Evolutionary conservation across 2,888 invertebrate species (phyloP).

Genomic region (Rutpela maculata): DNA sequence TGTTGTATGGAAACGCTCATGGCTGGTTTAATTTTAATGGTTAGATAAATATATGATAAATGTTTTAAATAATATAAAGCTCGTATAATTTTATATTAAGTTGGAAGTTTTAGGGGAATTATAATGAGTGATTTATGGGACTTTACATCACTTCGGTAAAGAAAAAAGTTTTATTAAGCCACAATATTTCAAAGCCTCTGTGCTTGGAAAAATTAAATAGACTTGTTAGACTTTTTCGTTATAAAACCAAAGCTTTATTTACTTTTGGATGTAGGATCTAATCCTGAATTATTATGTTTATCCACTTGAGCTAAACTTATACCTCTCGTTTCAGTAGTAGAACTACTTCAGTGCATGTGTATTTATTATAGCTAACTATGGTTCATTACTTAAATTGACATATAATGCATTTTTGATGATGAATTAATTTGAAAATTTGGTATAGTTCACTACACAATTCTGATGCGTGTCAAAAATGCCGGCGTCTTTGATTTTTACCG

Average conservation of each 20-base stretch:
- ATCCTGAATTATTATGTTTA: constrained; percentile 28
- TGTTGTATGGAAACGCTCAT: background rate
- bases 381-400: too few species aligned
- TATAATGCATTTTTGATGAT: too few species aligned
- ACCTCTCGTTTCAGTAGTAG: background rate
- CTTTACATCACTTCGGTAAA: constrained; percentile 8
- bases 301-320: constrained; percentile 11
- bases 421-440: too few species aligned
- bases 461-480: too few species aligned
- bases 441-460: too few species aligned
- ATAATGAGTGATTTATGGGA: constrained; percentile 29
- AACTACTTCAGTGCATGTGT: background rate
- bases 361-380: background rate
- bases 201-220: constrained; percentile 23
- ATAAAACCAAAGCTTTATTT: constrained; percentile 27
- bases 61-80: background rate
- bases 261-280: constrained; percentile 4
- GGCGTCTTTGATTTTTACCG: too few species aligned
- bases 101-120: constrained; percentile 9
- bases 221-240: constrained; percentile 28
- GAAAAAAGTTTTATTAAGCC: constrained; percentile 34
- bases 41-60: constrained; percentile 14
- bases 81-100: constrained; percentile 31
- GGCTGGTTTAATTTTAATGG: constrained; percentile 16
- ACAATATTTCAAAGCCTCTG: constrained; percentile 28